phyloP scores from a whole-genome alignment of 2,113 vertebrate species.

The Charina bottae region DNA sequence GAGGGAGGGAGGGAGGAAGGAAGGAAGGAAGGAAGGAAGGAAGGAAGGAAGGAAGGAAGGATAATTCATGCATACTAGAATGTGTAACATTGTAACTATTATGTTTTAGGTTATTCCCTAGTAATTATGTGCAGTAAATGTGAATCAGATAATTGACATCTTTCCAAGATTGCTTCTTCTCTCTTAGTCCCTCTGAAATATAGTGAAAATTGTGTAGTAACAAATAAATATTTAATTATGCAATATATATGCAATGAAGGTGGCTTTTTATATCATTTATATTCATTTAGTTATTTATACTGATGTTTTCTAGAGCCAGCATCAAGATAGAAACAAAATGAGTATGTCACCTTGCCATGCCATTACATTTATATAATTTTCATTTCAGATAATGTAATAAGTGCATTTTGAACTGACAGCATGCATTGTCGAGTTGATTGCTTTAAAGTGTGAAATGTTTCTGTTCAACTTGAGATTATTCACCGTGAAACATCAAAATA shows the following conservation, averaged over 20 bases:
- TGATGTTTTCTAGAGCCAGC: constrained; percentile 17
- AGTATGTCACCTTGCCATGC: constrained; percentile 22
- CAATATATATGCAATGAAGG: constrained; percentile 25
- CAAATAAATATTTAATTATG: constrained; percentile 20
- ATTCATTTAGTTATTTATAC: constrained; percentile 45
- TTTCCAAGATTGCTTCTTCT: constrained; percentile 21
- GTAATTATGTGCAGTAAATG: not conserved
- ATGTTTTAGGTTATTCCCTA: not conserved
- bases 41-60: too few species aligned
- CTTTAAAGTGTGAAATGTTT: constrained; percentile 26
- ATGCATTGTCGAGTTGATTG: constrained; percentile 5
- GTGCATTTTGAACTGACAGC: constrained; percentile 7
- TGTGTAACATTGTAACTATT: not conserved
- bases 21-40: too few species aligned
- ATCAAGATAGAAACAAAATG: constrained; percentile 51
- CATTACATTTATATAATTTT: constrained; percentile 32
- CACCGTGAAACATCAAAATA: not conserved
- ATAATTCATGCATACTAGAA: constrained; percentile 9
- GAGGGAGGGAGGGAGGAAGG: not conserved
- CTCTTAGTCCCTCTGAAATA: constrained; percentile 17
- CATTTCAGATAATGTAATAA: constrained; percentile 11
- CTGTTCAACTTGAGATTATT: constrained; percentile 35
- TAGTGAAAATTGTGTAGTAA: constrained; percentile 14
- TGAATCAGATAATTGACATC: constrained; percentile 2
- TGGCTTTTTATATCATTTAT: constrained; percentile 15